Evolutionary conservation across 2,113 vertebrate species (phyloP), one percentile per base, ranked within the genome.

Genomic region (Sebastes fasciatus): DNA sequence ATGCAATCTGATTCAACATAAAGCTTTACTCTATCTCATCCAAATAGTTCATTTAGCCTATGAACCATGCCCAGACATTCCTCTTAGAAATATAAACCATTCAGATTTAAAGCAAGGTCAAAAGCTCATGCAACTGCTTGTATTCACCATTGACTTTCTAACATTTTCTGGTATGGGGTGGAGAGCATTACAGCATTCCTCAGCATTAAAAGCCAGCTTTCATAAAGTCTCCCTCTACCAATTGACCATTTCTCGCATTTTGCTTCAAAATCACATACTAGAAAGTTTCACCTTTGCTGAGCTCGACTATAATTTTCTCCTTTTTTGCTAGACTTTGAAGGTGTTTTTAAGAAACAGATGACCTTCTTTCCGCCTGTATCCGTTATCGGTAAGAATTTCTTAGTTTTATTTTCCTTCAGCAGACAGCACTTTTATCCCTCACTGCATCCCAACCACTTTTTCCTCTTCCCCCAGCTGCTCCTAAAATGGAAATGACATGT

Each of bases 401-500:
- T 62, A 1, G 21, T 40, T 42, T 45, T 45, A 4, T 48, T 58
- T 5, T 19, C 1, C 34, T 42, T 55, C 13, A 3, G 21, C 13
- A 68, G 54, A 42, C 57, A 49, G 42, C 46, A 11, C 14, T 67
- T 34, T 77, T 19, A 45, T 52, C 17, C 21, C 21, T 74, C 49
- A 17, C 2, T 16, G 9, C 21, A 8, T 17, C 8, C 11, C 14
- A 42, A n/a, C 0, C 52, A 65, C 52, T n/a, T 66, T 51, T 6
- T 4, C 61, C 5, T 60, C 21, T 16, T 51, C 17, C 3, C 34
- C 61, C 1, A 48, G 4, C 9, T 63, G 16, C 61, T 63, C 10
- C 80, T 74, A n/a, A 75, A 68, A 75, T 60, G 12, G 11, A 76
- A 81, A 65, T 26, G 26, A n/a, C 60, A 74, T 23, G 10, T 63